Percentiles rank a stretch among this genome's conserved stretches.
Evolutionary conservation across 2,888 invertebrate species (phyloP).

Genomic region (Diplolepis rosae): DNA sequence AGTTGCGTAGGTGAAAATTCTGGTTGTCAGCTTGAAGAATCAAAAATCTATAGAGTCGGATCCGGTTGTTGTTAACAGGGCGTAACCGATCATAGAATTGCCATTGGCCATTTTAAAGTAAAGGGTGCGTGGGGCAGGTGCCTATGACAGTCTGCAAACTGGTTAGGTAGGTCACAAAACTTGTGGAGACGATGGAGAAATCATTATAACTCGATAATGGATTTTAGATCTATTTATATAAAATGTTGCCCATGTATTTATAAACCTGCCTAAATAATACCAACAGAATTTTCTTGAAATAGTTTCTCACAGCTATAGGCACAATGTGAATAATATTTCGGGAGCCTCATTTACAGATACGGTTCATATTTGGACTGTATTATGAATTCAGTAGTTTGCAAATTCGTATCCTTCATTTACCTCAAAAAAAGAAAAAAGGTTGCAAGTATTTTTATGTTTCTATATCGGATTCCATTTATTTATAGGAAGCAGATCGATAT

Average conservation of each 20-base stretch:
- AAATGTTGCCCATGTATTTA: no score
- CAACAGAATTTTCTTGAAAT: background rate
- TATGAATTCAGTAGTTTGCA: background rate
- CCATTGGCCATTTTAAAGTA: conserved; percentile 13
- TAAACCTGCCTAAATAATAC: background rate
- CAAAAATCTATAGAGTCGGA: conserved; percentile 7
- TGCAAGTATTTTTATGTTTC: conserved; percentile 12
- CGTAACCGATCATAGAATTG: conserved; percentile 11
- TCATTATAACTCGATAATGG: background rate
- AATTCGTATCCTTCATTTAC: background rate
- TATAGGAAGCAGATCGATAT: conserved; percentile 22
- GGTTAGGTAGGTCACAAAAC: conserved; percentile 18
- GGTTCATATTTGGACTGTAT: background rate
- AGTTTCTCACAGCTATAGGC: background rate
- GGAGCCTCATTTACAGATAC: background rate
- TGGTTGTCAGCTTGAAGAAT: conserved; percentile 3
- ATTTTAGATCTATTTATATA: background rate
- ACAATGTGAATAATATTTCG: background rate
- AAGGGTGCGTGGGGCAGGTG: conserved; percentile 13
- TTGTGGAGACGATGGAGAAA: background rate
- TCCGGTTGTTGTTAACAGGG: conserved; percentile 21
- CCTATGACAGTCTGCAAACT: conserved; percentile 23
- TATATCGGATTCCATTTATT: conserved; percentile 14
- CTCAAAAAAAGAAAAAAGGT: background rate
- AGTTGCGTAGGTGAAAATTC: conserved; percentile 6